phyloP scores from a whole-genome alignment of 2,113 vertebrate genomes.

The Hypocryptadius cinnamomeus region DNA sequence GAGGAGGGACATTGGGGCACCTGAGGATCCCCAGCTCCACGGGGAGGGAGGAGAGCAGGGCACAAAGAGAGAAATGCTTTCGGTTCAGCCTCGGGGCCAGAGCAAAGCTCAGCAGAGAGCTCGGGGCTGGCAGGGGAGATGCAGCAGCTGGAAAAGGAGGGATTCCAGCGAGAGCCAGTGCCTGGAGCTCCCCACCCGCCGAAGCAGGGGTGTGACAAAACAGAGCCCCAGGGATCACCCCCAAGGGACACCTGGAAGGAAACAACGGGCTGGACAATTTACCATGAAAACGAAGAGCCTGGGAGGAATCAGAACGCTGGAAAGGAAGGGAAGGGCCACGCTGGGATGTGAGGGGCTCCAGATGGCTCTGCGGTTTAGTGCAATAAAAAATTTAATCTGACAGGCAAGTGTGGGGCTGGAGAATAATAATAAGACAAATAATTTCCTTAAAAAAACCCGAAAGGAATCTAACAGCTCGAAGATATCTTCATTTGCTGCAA shows the following conservation, averaged over 20 bases:
- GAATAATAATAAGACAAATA: constrained; percentile 42
- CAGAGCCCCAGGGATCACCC: not conserved
- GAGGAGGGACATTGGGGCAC: not conserved
- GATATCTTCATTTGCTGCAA: constrained; percentile 11
- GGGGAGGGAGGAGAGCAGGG: not conserved
- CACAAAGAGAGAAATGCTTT: not conserved
- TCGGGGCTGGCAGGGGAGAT: not conserved
- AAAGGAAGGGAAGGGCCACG: not conserved
- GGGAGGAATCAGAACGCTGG: not conserved
- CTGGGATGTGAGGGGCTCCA: constrained; percentile 51
- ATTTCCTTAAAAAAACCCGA: not conserved
- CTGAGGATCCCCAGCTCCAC: not conserved
- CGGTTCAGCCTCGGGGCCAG: not conserved
- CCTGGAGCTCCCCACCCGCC: not conserved
- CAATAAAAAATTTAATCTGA: constrained; percentile 69
- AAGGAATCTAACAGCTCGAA: constrained; percentile 4
- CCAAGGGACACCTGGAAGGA: accelerated
- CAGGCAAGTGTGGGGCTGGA: constrained; percentile 50
- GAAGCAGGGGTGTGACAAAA: not conserved
- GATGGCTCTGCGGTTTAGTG: constrained; percentile 65
- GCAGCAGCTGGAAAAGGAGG: not conserved
- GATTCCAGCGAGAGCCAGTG: not conserved
- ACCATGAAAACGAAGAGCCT: not conserved
- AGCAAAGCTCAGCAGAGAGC: not conserved
- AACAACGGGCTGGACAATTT: accelerated